phyloP scores from a whole-genome alignment of 2,113 vertebrate species.

The Plecotus auritus region DNA sequence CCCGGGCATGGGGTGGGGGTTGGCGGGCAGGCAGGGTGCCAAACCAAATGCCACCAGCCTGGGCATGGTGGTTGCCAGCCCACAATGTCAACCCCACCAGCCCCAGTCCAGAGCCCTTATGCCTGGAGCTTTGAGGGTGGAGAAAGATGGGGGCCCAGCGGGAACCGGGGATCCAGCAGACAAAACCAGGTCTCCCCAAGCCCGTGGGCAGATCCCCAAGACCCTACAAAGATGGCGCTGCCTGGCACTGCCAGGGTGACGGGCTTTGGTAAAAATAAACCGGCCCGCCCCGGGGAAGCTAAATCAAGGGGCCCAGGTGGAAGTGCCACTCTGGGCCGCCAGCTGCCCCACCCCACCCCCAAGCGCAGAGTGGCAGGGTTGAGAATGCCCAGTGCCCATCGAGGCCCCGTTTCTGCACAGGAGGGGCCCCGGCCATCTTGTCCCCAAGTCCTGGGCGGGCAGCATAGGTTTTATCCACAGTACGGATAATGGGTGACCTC shows the following conservation, averaged over 20 bases:
- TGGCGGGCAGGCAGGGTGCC: conserved; percentile 60
- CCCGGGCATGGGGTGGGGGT: conserved; percentile 66
- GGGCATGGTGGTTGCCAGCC: conserved; percentile 57
- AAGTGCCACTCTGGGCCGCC: conserved; percentile 63
- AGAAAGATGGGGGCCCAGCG: not conserved
- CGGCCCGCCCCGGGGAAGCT: conserved; percentile 60
- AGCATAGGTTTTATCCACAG: not conserved
- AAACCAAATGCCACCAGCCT: conserved; percentile 72
- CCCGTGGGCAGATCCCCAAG: conserved; percentile 48
- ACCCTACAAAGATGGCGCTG: conserved; percentile 61
- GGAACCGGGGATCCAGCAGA: not conserved
- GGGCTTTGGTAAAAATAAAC: conserved; percentile 73
- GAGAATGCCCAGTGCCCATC: conserved; percentile 4
- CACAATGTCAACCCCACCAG: not conserved
- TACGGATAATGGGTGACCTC: not conserved
- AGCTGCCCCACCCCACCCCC: conserved; percentile 64
- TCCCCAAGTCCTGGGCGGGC: not conserved
- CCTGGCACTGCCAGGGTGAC: conserved; percentile 70
- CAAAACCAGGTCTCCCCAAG: conserved; percentile 21
- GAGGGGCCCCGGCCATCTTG: not conserved
- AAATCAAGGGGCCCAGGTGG: conserved; percentile 74
- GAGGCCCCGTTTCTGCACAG: not conserved
- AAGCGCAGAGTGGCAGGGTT: not conserved
- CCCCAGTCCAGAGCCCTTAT: not conserved
- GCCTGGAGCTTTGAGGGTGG: not conserved